phyloP scores from a whole-genome alignment of 2,888 invertebrate genomes.

The Epiblema foenella region DNA sequence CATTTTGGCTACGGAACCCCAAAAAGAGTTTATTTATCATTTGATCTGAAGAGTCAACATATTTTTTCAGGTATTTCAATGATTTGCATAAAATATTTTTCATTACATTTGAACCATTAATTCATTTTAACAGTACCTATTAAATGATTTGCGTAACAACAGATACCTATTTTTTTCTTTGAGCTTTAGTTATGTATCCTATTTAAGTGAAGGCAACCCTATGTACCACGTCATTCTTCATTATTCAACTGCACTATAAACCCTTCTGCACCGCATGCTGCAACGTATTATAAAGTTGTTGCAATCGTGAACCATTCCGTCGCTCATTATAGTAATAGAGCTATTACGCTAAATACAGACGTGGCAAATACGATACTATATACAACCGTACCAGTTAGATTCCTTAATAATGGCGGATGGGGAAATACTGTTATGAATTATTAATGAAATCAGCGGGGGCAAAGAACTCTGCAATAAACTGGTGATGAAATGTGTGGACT shows the following conservation, averaged over 20 bases:
- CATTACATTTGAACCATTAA: no score
- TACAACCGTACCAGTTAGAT: conserved; percentile 61
- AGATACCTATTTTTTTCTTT: no score
- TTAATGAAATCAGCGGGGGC: conserved; percentile 50
- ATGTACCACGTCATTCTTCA: not conserved
- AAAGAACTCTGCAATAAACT: conserved; percentile 41
- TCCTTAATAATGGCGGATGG: conserved; percentile 57
- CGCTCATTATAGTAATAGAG: conserved; percentile 71
- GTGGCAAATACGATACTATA: conserved; percentile 50
- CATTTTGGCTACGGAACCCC: not conserved
- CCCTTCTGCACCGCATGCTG: conserved; percentile 19
- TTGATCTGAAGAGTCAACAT: no score
- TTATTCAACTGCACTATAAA: not conserved
- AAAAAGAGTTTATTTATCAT: not conserved
- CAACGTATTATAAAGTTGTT: conserved; percentile 55
- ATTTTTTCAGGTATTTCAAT: no score
- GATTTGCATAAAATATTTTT: no score
- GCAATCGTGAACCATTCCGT: conserved; percentile 57
- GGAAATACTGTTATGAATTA: conserved; percentile 62
- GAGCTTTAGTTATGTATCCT: no score
- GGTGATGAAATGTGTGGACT: conserved; percentile 35
- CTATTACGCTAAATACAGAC: conserved; percentile 68
- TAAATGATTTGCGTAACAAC: not conserved
- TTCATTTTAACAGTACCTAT: not conserved
- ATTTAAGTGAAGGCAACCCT: not conserved